Evolutionary conservation across 2,113 vertebrate genomes (phyloP).

Genomic region (Vulpes ferrilata): DNA sequence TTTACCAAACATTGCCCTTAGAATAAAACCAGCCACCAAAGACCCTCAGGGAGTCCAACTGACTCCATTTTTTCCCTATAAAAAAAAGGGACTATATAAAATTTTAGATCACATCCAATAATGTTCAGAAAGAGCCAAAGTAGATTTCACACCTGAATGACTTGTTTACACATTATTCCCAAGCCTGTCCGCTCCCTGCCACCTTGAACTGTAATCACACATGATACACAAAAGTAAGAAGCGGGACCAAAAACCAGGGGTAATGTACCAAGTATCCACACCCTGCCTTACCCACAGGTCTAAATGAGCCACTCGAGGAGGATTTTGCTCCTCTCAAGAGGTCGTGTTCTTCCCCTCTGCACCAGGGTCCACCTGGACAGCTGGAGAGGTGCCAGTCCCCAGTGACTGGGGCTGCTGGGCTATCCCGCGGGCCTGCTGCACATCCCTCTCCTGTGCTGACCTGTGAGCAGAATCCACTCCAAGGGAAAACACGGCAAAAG

Average conservation of each 20-base stretch:
- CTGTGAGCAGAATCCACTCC: background rate
- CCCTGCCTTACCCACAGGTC: background rate
- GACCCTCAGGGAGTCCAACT: slow-evolving; percentile 6
- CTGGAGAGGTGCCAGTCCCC: background rate
- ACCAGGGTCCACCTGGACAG: too few relatives aligned
- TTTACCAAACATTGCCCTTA: slow-evolving; percentile 11
- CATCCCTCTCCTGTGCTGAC: background rate
- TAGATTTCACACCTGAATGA: background rate
- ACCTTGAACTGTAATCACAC: background rate
- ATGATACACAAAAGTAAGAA: background rate
- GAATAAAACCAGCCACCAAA: slow-evolving; percentile 29
- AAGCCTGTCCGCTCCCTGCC: background rate
- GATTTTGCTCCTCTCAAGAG: background rate
- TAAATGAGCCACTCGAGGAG: background rate
- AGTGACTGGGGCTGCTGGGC: rapidly evolving
- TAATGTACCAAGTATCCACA: background rate
- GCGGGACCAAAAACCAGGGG: background rate
- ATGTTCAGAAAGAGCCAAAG: slow-evolving; percentile 63
- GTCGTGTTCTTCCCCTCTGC: background rate
- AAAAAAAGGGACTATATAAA: slow-evolving; percentile 52
- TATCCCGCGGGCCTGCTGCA: rapidly evolving
- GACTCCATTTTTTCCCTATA: slow-evolving; percentile 37
- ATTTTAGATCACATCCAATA: slow-evolving; percentile 68
- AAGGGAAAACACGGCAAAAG: background rate
- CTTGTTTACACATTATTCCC: background rate